Percentiles rank a stretch among this genome's conserved stretches.
These are phyloP conservation scores for Cremastinae sp. DNA, from an alignment of 2,888 invertebrate species.

Conservation along the genomic window DNA sequence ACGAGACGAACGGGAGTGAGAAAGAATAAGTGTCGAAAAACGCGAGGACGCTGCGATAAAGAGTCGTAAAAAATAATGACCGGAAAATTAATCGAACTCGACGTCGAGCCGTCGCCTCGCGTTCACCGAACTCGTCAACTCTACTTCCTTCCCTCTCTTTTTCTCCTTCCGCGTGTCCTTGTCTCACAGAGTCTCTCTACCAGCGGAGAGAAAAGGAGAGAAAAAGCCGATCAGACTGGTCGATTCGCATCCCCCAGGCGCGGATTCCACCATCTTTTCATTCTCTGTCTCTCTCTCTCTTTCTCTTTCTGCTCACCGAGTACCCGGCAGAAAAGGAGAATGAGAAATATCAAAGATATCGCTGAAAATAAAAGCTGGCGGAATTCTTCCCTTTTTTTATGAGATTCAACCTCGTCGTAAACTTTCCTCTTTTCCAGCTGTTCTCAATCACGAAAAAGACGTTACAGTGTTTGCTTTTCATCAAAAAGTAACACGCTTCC, in stretches of 20 bases:
- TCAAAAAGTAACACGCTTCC: constrained; percentile 1
- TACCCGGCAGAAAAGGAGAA: constrained; percentile 10
- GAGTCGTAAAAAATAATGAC: constrained; percentile 79
- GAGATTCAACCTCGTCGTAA: constrained; percentile 41
- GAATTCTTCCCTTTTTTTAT: constrained; percentile 31
- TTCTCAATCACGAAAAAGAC: constrained; percentile 19
- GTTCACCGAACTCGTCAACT: constrained; percentile 73
- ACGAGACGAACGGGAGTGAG: constrained; percentile 25
- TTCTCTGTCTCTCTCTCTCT: constrained; percentile 8
- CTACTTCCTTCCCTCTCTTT: constrained; percentile 37
- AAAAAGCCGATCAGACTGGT: constrained; percentile 51
- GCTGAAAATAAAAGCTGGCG: constrained; percentile 28
- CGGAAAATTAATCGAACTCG: constrained; percentile 79
- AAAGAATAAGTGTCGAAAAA: constrained; percentile 14
- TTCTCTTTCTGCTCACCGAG: constrained; percentile 15
- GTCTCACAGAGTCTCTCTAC: neutral
- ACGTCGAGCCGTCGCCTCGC: constrained; percentile 75
- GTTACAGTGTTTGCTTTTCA: neutral
- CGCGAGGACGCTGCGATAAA: constrained; percentile 72
- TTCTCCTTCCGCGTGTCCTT: constrained; percentile 50
- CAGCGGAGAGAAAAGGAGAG: constrained; percentile 20
- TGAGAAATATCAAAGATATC: constrained; percentile 53
- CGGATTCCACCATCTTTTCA: constrained; percentile 12
- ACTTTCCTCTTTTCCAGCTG: constrained; percentile 34
- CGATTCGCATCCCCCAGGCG: constrained; percentile 31